Evolutionary conservation across 1,140 invertebrate species (phyloP).

Genomic region (Drosophila truncata): DNA sequence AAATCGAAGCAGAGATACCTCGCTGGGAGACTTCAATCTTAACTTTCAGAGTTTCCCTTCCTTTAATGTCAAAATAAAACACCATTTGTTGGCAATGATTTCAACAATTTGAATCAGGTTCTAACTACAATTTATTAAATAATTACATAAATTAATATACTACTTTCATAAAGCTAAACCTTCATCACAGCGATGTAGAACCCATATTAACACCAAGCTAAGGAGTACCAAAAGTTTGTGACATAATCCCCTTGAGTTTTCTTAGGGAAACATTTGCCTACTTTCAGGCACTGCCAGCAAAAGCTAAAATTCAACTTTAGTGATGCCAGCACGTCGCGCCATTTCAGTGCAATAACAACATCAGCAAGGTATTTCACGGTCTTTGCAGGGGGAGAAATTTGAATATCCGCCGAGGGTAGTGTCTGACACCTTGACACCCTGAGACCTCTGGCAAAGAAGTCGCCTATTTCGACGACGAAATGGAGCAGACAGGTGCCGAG

Average conservation of each 20-base stretch:
- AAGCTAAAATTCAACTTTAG: constrained; percentile 34
- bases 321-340: constrained; percentile 54
- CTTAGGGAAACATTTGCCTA: constrained; percentile 32
- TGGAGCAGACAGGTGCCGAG: constrained; percentile 4
- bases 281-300: constrained; percentile 52
- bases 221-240: neutral
- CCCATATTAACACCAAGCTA: neutral
- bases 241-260: constrained; percentile 5
- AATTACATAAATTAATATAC: too few relatives aligned
- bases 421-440: constrained; percentile 22
- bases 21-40: too few relatives aligned
- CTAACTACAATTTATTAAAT: too few relatives aligned
- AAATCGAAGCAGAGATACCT: neutral
- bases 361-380: constrained; percentile 7
- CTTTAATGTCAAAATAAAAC: neutral
- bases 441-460: constrained; percentile 1
- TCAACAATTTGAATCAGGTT: neutral
- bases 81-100: neutral
- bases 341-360: constrained; percentile 2
- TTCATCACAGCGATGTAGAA: neutral
- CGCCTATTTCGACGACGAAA: constrained; percentile 33
- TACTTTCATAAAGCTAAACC: neutral
- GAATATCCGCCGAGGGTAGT: constrained; percentile 17
- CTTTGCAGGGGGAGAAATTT: constrained; percentile 6
- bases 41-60: neutral